Conservation (phyloP, 2,888 invertebrate species). For the Tiliacea aurago region DNA sequence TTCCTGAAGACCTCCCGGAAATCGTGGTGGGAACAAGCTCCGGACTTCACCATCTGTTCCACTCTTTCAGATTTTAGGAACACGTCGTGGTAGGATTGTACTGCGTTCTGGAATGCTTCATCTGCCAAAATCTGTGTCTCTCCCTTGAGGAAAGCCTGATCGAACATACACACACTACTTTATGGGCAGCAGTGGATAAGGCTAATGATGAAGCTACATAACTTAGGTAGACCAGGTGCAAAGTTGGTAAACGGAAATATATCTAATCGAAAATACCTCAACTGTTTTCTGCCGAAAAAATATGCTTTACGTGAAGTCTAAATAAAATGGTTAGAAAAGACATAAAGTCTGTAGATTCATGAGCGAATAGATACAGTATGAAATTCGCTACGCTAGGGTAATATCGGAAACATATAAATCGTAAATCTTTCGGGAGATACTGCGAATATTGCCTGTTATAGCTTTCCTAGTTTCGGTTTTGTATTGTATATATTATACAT, state of each 20-base stretch:
- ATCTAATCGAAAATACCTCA: background rate
- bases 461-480: slow-evolving; percentile 16
- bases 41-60: slow-evolving; percentile 98
- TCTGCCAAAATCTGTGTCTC: slow-evolving; percentile 99
- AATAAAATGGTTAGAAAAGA: slow-evolving; percentile 23
- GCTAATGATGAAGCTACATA: background rate
- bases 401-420: slow-evolving; percentile 39
- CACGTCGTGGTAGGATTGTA: slow-evolving; percentile 98
- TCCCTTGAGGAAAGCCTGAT: slow-evolving; percentile 97
- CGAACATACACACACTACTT: slow-evolving; percentile 14
- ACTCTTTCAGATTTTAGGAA: slow-evolving; percentile 99
- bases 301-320: slow-evolving; percentile 7
- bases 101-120: slow-evolving; percentile 99
- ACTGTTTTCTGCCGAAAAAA: slow-evolving; percentile 6
- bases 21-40: slow-evolving; percentile 99
- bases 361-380: slow-evolving; percentile 25
- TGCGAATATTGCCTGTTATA: slow-evolving; percentile 32
- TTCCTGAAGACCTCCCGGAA: slow-evolving; percentile 98
- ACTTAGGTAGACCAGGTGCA: background rate
- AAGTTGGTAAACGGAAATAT: background rate
- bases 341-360: slow-evolving; percentile 36
- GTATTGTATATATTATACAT: slow-evolving; percentile 23
- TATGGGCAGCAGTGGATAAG: background rate
- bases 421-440: slow-evolving; percentile 30
- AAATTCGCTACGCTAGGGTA: slow-evolving; percentile 31